phyloP scores from a whole-genome alignment of 2,797 vertebrate species.

The Myripristis murdjan region DNA sequence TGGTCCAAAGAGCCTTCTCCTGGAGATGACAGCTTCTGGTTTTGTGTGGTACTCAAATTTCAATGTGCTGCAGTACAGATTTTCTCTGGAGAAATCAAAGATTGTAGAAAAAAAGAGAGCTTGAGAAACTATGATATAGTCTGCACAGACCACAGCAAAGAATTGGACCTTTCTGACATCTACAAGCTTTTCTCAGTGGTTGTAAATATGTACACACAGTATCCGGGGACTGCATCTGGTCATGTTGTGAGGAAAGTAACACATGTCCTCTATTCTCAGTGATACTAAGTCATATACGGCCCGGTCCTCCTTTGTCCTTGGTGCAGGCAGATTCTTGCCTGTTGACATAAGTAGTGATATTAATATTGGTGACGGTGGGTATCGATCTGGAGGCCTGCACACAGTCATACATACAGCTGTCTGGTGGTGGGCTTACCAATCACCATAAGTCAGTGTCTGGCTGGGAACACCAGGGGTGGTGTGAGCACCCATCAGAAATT shows the following conservation, averaged over 20 bases:
- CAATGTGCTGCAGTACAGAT: no score
- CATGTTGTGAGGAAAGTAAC: constrained; percentile 10
- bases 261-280: neutral
- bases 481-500: constrained; percentile 44
- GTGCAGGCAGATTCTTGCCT: constrained; percentile 15
- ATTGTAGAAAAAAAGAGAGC: no score
- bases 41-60: no score
- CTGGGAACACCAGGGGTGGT: constrained; percentile 71
- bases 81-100: no score
- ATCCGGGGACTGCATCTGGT: neutral
- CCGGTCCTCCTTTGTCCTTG: constrained; percentile 35
- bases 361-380: constrained; percentile 58
- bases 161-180: neutral
- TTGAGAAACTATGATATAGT: no score
- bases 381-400: constrained; percentile 76
- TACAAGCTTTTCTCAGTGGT: constrained; percentile 13
- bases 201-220: neutral
- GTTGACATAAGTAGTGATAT: constrained; percentile 53
- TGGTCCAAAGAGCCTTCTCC: no score
- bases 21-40: no score
- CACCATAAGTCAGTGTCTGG: constrained; percentile 70
- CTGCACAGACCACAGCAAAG: neutral
- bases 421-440: constrained; percentile 68
- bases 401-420: constrained; percentile 71
- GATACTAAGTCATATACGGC: constrained; percentile 39